Conservation (phyloP, 1,140 invertebrate species). For the Temnothorax curvispinosus region DNA sequence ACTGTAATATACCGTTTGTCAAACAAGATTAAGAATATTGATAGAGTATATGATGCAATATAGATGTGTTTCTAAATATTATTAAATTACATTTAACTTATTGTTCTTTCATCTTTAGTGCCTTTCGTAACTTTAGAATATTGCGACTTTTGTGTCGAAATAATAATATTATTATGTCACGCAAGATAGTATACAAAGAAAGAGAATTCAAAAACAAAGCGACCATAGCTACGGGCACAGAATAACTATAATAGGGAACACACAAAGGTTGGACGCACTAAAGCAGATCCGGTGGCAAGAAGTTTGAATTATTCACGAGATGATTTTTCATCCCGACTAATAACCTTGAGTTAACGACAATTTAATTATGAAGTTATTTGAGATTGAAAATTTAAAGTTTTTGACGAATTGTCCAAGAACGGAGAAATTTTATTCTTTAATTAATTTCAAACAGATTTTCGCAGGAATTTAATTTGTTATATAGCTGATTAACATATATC, state of each 20-base stretch:
- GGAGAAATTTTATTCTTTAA: conserved; percentile 7
- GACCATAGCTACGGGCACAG: background rate
- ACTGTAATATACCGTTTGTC: background rate
- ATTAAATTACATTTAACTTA: background rate
- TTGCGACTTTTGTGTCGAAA: conserved; percentile 21
- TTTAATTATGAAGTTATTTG: conserved; percentile 42
- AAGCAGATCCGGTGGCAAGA: conserved; percentile 52
- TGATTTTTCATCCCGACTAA: conserved; percentile 54
- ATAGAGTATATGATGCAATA: background rate
- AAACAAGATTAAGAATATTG: background rate
- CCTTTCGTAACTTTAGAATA: background rate
- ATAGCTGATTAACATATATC: background rate
- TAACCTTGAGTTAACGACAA: conserved; percentile 45
- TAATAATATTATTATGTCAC: conserved; percentile 12
- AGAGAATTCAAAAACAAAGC: conserved; percentile 38
- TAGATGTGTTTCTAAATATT: background rate
- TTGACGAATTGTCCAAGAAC: background rate
- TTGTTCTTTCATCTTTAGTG: background rate
- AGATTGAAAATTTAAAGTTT: conserved; percentile 30
- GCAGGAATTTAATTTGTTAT: background rate
- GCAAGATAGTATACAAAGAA: conserved; percentile 20
- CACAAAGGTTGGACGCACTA: conserved; percentile 33
- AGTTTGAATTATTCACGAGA: conserved; percentile 59
- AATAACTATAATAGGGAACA: conserved; percentile 29
- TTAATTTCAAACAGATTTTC: conserved; percentile 3